Evolutionary conservation across 2,797 vertebrate species (phyloP).

Genomic region (Hyperoplus lanceolatus): DNA sequence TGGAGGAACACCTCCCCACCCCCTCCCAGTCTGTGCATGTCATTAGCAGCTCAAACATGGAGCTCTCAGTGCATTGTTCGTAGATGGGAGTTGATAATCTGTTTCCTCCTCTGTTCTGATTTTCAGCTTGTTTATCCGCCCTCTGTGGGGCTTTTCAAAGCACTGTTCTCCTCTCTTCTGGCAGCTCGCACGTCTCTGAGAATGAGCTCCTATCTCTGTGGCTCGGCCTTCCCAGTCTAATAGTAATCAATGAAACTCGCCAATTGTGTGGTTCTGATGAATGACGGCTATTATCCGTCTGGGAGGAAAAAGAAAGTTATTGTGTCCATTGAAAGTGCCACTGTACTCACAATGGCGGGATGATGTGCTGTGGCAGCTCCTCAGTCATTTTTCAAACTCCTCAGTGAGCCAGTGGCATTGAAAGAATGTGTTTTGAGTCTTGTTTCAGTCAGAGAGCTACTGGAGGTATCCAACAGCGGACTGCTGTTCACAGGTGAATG

Average conservation of each 20-base stretch:
- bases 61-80: slow-evolving; percentile 64
- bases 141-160: slow-evolving; percentile 29
- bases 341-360: slow-evolving; percentile 30
- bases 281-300: slow-evolving; percentile 66
- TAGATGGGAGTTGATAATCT: slow-evolving; percentile 68
- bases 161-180: slow-evolving; percentile 37
- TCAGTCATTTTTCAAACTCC: slow-evolving; percentile 31
- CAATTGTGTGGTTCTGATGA: slow-evolving; percentile 62
- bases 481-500: neutral
- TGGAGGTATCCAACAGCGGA: slow-evolving; percentile 3
- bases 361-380: slow-evolving; percentile 33
- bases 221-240: slow-evolving; percentile 34
- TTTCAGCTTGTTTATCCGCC: slow-evolving; percentile 35
- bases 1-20: slow-evolving; percentile 65
- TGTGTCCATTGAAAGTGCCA: slow-evolving; percentile 46
- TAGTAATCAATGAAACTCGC: slow-evolving; percentile 62
- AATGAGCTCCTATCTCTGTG: slow-evolving; percentile 36
- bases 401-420: slow-evolving; percentile 4
- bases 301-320: slow-evolving; percentile 37
- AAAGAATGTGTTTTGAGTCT: slow-evolving; percentile 18
- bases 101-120: slow-evolving; percentile 61
- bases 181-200: slow-evolving; percentile 47
- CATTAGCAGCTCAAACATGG: slow-evolving; percentile 73
- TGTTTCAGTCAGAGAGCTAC: neutral
- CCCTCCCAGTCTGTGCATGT: slow-evolving; percentile 66